Evolutionary conservation across 1,140 invertebrate species (phyloP).

Genomic region (Tachypleus tridentatus): DNA sequence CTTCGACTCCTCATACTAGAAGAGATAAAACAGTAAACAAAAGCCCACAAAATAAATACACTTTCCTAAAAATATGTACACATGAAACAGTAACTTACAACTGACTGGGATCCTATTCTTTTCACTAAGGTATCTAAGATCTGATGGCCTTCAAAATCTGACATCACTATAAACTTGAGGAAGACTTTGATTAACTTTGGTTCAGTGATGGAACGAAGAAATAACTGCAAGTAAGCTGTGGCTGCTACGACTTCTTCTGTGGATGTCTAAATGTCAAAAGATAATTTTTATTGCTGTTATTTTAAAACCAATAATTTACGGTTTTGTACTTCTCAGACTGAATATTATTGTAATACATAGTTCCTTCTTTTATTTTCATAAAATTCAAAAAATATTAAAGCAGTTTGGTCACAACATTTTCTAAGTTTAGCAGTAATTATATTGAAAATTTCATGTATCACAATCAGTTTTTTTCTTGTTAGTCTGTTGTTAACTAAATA

Average conservation of each 20-base stretch:
- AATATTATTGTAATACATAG: slow-evolving; percentile 29
- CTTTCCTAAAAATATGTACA: no score
- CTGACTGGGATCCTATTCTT: slow-evolving; percentile 55
- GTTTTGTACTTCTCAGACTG: slow-evolving; percentile 29
- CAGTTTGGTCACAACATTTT: no score
- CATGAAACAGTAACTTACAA: slow-evolving; percentile 38
- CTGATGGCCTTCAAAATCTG: slow-evolving; percentile 65
- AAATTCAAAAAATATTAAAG: no score
- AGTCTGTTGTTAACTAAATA: no score
- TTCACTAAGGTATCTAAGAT: slow-evolving; percentile 67
- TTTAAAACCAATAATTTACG: no score
- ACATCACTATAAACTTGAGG: slow-evolving; percentile 68
- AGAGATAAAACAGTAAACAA: no score
- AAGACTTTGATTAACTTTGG: slow-evolving; percentile 67
- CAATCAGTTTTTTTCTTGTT: no score
- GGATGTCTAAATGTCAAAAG: slow-evolving; percentile 38
- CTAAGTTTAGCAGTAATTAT: no score
- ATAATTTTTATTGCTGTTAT: slow-evolving; percentile 38
- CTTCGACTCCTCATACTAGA: no score
- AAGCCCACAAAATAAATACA: no score
- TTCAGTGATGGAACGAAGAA: slow-evolving; percentile 70
- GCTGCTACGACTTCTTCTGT: slow-evolving; percentile 76
- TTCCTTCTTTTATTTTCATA: no score
- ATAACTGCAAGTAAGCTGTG: slow-evolving; percentile 81
- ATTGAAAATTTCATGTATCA: no score